A percentile compares a stretch with the other conserved stretches of the same genome.
Evolutionary conservation across 2,888 invertebrate species (phyloP).

Genomic region (Lasioglossum oenotherae): DNA sequence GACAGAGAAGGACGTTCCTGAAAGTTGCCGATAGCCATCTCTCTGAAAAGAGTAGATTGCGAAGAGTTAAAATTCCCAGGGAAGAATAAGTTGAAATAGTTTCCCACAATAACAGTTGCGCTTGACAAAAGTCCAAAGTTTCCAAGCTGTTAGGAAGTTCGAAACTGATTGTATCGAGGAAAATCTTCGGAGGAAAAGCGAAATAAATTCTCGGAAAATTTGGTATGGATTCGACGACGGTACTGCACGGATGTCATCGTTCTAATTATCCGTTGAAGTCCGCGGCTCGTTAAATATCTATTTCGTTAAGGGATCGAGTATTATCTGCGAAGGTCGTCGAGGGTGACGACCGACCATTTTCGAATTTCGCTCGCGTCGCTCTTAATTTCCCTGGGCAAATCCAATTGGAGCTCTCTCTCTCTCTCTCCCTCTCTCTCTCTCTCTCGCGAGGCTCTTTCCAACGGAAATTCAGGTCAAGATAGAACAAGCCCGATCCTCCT

Average conservation of each 20-base stretch:
- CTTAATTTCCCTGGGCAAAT: slow-evolving; percentile 12
- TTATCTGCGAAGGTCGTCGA: background rate
- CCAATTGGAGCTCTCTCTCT: background rate
- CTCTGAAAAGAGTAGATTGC: background rate
- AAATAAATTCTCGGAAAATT: background rate
- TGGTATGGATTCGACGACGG: background rate
- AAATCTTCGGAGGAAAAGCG: background rate
- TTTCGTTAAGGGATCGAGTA: background rate
- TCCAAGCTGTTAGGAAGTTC: background rate
- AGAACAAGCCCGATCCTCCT: slow-evolving; percentile 15
- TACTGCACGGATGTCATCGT: background rate
- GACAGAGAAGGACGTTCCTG: too few species aligned
- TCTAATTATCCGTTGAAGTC: background rate
- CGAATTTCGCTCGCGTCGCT: background rate
- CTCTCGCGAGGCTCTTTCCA: background rate
- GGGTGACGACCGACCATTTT: background rate
- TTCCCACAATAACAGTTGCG: background rate
- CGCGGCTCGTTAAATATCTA: background rate
- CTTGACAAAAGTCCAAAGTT: background rate
- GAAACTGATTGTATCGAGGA: background rate
- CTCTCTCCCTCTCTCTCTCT: too few species aligned
- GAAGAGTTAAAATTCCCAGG: background rate
- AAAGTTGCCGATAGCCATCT: too few species aligned
- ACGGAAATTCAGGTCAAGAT: slow-evolving; percentile 16
- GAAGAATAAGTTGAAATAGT: slow-evolving; percentile 1